phyloP scores from a whole-genome alignment of 2,113 vertebrate species.

The Thermophis baileyi region DNA sequence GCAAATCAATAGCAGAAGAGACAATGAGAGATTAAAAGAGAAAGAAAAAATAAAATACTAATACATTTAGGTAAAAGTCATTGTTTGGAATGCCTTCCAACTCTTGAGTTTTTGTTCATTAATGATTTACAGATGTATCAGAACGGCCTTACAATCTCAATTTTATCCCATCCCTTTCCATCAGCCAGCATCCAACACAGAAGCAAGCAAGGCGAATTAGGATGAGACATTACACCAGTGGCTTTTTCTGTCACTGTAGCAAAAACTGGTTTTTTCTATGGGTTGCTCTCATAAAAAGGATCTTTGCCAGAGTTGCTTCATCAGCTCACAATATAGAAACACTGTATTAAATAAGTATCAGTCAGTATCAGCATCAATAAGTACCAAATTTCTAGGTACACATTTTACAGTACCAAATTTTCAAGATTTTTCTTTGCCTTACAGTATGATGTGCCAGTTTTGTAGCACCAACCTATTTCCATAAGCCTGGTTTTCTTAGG shows the following conservation, averaged over 20 bases:
- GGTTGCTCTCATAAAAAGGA: background rate
- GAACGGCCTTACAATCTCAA: background rate
- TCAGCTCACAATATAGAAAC: background rate
- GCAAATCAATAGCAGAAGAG: background rate
- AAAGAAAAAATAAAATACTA: background rate
- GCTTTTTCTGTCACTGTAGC: background rate
- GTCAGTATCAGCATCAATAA: background rate
- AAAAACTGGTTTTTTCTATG: background rate
- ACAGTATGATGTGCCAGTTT: constrained; percentile 6
- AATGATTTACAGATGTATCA: background rate
- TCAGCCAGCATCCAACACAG: background rate
- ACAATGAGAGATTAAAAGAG: background rate
- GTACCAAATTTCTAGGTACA: background rate
- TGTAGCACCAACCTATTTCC: background rate
- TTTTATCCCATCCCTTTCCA: background rate
- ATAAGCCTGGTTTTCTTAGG: background rate
- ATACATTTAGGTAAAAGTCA: background rate
- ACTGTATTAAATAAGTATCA: background rate
- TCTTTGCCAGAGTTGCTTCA: background rate
- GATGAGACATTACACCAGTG: background rate
- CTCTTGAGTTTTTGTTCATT: background rate
- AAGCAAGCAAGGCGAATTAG: background rate
- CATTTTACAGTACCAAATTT: background rate
- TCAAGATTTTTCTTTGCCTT: background rate
- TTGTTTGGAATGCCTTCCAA: background rate